phyloP scores from a whole-genome alignment of 2,797 vertebrate species.

The Myotis pilosus region DNA sequence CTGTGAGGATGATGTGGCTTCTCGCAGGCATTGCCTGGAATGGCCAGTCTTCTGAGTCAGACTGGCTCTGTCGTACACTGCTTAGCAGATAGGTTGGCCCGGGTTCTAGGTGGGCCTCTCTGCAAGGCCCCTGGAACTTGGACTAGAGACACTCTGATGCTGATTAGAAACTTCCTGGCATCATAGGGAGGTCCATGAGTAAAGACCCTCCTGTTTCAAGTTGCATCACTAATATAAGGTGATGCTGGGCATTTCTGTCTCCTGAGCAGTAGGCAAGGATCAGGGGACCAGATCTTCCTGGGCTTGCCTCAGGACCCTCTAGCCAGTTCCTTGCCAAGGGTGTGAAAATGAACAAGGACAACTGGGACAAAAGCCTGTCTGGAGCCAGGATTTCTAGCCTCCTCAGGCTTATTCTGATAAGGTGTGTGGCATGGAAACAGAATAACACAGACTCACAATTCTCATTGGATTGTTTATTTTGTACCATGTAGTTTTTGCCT shows the following conservation, averaged over 20 bases:
- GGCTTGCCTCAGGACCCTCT: not conserved
- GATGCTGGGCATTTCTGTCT: too few species aligned
- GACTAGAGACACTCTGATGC: not conserved
- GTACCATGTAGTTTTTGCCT: not conserved
- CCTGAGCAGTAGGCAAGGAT: not conserved
- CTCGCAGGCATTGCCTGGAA: too few species aligned
- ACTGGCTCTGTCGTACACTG: fast-evolving
- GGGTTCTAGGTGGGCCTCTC: too few species aligned
- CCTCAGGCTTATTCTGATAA: not conserved
- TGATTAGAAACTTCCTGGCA: not conserved
- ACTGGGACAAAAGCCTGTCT: fast-evolving
- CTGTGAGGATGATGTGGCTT: not conserved
- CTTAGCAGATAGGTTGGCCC: not conserved
- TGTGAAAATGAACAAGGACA: not conserved
- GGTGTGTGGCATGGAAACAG: fast-evolving
- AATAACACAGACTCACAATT: not conserved
- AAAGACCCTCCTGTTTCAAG: not conserved
- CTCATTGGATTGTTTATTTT: not conserved
- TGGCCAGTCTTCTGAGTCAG: too few species aligned
- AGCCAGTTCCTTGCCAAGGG: not conserved
- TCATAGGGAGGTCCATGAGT: fast-evolving
- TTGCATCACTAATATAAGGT: not conserved
- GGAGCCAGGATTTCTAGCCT: not conserved
- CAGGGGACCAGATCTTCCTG: not conserved
- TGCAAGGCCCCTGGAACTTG: not conserved